Evolutionary conservation across 1,140 invertebrate species (phyloP).

Genomic region (Matsumurasca onukii): DNA sequence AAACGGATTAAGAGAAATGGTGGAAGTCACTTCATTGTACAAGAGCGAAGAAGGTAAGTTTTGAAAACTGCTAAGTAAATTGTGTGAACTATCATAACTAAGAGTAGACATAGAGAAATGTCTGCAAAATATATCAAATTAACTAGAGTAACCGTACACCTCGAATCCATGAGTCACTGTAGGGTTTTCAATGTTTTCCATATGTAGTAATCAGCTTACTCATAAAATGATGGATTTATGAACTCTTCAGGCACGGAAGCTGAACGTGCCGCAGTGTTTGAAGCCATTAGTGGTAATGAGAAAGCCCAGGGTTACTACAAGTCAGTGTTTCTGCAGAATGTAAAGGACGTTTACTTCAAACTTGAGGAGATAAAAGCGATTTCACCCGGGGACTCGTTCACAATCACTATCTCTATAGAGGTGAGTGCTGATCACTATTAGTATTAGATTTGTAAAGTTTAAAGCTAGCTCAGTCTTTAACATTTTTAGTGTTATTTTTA

Average conservation of each 20-base stretch:
- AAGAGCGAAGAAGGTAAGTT: neutral
- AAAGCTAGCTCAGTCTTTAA: no score
- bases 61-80: no score
- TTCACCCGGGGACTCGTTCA: neutral
- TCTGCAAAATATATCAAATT: no score
- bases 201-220: no score
- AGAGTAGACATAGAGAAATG: no score
- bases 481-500: no score
- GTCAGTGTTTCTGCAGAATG: neutral
- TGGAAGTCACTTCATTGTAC: neutral
- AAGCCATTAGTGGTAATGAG: neutral
- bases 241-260: neutral
- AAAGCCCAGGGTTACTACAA: neutral
- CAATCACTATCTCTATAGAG: neutral
- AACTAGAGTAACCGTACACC: neutral
- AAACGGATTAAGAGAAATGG: conserved; percentile 37
- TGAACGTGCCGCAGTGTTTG: neutral
- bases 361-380: neutral
- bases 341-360: neutral
- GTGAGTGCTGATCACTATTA: no score
- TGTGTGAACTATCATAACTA: no score
- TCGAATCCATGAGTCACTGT: neutral
- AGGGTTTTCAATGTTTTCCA: no score
- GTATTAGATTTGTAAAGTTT: no score
- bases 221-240: no score